phyloP scores from a whole-genome alignment of 2,797 vertebrate species.

The Clarias pachynema region DNA sequence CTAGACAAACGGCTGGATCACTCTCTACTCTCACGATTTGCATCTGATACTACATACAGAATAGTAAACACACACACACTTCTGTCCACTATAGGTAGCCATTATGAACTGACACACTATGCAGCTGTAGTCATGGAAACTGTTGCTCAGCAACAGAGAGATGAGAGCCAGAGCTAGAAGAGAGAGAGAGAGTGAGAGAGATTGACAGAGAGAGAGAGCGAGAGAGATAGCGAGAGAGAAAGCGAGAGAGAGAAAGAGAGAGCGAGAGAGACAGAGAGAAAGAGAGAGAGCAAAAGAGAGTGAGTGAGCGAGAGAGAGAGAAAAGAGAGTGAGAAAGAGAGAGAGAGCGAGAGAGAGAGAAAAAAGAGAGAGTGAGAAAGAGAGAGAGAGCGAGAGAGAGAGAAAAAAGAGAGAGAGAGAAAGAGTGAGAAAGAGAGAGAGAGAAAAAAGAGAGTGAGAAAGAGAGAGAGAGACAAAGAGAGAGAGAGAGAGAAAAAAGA shows the following conservation, averaged over 20 bases:
- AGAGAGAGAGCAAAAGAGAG: too few species aligned
- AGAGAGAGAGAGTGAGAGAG: not conserved
- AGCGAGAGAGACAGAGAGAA: too few species aligned
- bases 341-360: not conserved
- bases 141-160: constrained; percentile 35
- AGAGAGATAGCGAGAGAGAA: not conserved
- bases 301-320: too few species aligned
- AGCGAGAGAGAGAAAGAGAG: too few species aligned
- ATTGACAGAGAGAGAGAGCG: not conserved
- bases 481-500: too few species aligned
- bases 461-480: too few species aligned
- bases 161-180: not conserved
- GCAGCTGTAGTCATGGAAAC: constrained; percentile 28
- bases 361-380: too few species aligned
- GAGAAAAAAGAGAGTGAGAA: too few species aligned
- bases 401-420: too few species aligned
- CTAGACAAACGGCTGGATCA: not conserved
- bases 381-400: too few species aligned
- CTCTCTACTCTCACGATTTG: not conserved
- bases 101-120: constrained; percentile 7
- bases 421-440: too few species aligned
- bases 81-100: constrained; percentile 19
- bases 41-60: not conserved
- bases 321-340: not conserved
- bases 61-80: not conserved